A percentile compares a stretch with the other conserved stretches of the same genome.
These are phyloP conservation scores for Carcharodon carcharias DNA, from an alignment of 2,797 vertebrate genomes.

Conservation along the genomic window DNA sequence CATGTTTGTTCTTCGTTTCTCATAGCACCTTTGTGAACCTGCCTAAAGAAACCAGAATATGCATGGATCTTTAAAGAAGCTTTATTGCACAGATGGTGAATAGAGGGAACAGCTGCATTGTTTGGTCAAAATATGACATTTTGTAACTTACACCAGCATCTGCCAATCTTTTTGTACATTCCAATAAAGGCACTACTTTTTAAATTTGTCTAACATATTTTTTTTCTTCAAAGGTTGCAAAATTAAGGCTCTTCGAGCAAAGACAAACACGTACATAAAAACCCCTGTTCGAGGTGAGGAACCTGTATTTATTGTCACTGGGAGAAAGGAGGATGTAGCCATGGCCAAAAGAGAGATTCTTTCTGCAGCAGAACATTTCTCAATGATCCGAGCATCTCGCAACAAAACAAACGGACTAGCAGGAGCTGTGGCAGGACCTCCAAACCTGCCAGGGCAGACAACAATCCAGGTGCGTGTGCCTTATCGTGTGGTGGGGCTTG, in stretches of 20 bases:
- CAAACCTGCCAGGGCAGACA: constrained; percentile 87
- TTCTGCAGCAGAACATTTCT: constrained; percentile 91
- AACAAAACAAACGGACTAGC: constrained; percentile 73
- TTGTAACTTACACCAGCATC: not conserved
- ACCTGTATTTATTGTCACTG: constrained; percentile 89
- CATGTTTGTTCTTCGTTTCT: not conserved
- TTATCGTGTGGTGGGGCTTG: constrained; percentile 89
- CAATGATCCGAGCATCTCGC: constrained; percentile 87
- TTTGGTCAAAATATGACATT: not conserved
- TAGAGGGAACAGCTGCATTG: not conserved
- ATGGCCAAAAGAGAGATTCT: constrained; percentile 96
- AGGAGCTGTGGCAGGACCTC: constrained; percentile 70
- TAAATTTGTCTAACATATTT: not conserved
- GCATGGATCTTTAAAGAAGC: not conserved
- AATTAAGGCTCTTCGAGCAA: constrained; percentile 91
- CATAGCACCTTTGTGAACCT: not conserved
- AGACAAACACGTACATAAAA: constrained; percentile 97
- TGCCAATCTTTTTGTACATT: not conserved
- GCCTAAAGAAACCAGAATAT: not conserved
- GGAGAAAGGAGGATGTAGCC: constrained; percentile 88
- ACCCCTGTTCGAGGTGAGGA: constrained; percentile 92
- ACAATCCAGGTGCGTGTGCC: constrained; percentile 90
- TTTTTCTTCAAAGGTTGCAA: constrained; percentile 72
- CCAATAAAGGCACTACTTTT: rapidly evolving
- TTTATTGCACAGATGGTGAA: not conserved